phyloP scores from a whole-genome alignment of 2,797 vertebrate species.

The Halcyon smyrnensis region DNA sequence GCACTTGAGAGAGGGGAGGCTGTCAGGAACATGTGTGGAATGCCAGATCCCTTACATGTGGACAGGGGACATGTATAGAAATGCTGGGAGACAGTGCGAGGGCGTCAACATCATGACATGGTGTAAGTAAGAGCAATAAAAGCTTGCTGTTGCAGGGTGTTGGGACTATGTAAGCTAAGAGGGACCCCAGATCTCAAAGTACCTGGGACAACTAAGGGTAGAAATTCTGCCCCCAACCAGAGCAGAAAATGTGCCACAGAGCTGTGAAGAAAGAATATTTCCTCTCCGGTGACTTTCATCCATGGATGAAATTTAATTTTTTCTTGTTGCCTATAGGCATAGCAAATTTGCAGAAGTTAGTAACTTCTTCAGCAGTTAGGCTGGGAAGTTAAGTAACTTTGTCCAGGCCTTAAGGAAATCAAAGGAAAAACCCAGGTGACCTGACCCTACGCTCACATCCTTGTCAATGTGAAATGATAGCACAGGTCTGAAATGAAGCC shows the following conservation, averaged over 20 bases:
- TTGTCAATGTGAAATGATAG: constrained; percentile 25
- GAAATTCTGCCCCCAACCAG: neutral
- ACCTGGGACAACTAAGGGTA: accelerated
- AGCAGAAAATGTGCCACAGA: neutral
- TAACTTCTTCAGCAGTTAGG: constrained; percentile 27
- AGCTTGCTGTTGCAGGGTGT: neutral
- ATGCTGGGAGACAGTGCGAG: neutral
- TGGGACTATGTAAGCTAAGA: accelerated
- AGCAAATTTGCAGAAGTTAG: constrained; percentile 24
- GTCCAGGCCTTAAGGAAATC: constrained; percentile 37
- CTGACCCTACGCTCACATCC: constrained; percentile 14
- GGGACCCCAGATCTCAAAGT: neutral
- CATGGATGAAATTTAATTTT: constrained; percentile 24
- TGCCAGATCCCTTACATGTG: accelerated
- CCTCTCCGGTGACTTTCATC: neutral
- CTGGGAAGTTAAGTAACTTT: constrained; percentile 40
- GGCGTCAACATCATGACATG: accelerated
- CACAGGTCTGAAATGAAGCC: constrained; percentile 54
- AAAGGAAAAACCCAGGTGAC: constrained; percentile 34
- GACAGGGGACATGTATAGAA: neutral
- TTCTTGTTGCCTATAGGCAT: neutral
- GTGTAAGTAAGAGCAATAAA: accelerated
- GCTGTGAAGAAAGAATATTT: neutral
- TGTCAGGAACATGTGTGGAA: neutral
- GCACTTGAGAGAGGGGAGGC: neutral